These are phyloP conservation scores for Helicolenus hilgendorfi DNA, from an alignment of 2,797 vertebrate genomes.

Conservation along the genomic window DNA sequence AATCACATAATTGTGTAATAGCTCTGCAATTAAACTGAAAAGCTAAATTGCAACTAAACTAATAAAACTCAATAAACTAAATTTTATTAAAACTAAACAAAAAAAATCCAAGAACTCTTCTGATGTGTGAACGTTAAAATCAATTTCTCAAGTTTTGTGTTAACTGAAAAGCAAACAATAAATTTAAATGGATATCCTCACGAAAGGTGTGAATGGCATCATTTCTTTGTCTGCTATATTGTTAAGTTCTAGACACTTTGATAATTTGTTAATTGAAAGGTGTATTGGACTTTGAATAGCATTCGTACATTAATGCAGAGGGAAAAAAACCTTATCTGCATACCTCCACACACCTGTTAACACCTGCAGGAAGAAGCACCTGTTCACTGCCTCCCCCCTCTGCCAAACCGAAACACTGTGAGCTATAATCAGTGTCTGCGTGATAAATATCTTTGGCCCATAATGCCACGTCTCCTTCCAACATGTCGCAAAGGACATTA, in stretches of 20 bases:
- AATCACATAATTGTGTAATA: background rate
- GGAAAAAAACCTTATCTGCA: slow-evolving; percentile 29
- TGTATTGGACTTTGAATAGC: background rate
- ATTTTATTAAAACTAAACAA: background rate
- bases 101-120: too few species aligned
- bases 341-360: slow-evolving; percentile 54
- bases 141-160: background rate
- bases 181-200: background rate
- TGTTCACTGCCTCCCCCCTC: slow-evolving; percentile 15
- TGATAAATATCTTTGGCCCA: slow-evolving; percentile 29
- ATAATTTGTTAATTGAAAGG: background rate
- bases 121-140: background rate
- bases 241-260: background rate
- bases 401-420: background rate
- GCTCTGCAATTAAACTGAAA: background rate
- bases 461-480: slow-evolving; percentile 35
- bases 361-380: slow-evolving; percentile 54
- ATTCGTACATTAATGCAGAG: background rate
- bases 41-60: background rate
- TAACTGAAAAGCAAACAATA: background rate
- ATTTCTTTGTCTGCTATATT: background rate
- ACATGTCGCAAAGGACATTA: background rate
- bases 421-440: slow-evolving; percentile 50
- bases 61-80: background rate
- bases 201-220: background rate